Evolutionary conservation across 2,113 vertebrate species (phyloP).

Genomic region (Laticauda colubrina): DNA sequence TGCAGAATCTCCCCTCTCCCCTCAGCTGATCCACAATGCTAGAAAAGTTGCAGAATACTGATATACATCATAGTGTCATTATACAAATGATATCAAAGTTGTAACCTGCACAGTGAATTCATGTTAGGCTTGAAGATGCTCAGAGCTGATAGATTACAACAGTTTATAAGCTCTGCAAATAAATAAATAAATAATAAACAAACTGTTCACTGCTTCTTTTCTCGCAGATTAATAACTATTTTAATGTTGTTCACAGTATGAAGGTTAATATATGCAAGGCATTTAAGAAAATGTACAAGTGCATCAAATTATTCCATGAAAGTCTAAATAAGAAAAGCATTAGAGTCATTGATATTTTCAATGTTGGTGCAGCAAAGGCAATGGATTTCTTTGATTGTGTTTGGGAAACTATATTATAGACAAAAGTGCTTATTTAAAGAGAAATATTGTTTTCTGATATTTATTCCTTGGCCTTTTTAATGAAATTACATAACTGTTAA

Average conservation of each 20-base stretch:
- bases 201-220: background rate
- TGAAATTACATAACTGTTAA: background rate
- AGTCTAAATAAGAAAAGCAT: background rate
- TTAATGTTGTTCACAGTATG: background rate
- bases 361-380: background rate
- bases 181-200: background rate
- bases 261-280: constrained; percentile 4
- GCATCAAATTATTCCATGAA: background rate
- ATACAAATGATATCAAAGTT: background rate
- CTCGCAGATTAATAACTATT: background rate
- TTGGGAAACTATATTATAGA: background rate
- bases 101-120: background rate
- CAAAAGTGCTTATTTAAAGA: background rate
- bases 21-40: background rate
- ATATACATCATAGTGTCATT: background rate
- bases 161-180: background rate
- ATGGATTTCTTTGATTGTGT: background rate
- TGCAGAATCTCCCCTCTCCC: background rate
- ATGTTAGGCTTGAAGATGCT: background rate
- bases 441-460: background rate
- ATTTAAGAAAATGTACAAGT: background rate
- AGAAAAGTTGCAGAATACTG: background rate
- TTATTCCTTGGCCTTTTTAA: constrained; percentile 16
- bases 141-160: background rate
- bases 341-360: background rate